phyloP scores from a whole-genome alignment of 2,888 invertebrate genomes.

The Coenonympha arcania region DNA sequence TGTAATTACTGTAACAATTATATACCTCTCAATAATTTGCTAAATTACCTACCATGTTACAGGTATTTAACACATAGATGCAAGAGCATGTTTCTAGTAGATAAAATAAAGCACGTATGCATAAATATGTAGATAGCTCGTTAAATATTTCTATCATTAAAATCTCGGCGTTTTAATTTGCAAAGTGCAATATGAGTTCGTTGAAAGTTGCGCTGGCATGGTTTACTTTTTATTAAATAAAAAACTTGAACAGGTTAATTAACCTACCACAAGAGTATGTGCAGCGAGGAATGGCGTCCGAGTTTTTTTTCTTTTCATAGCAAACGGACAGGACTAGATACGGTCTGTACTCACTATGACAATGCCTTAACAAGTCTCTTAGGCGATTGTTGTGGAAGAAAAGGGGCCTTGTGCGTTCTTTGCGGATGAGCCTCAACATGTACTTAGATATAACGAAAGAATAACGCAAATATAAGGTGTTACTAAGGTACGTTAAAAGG shows the following conservation, averaged over 20 bases:
- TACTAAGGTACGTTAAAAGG: too few species aligned
- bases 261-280: constrained; percentile 23
- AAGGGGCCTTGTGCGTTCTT: constrained; percentile 55
- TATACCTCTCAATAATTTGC: too few species aligned
- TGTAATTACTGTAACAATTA: too few species aligned
- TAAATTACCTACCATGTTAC: too few species aligned
- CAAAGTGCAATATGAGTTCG: constrained; percentile 4
- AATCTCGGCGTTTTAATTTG: neutral
- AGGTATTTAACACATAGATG: too few species aligned
- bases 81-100: too few species aligned
- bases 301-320: constrained; percentile 37
- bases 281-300: constrained; percentile 24
- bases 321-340: constrained; percentile 35
- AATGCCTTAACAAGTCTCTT: constrained; percentile 54
- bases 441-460: constrained; percentile 8
- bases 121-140: too few species aligned
- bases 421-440: constrained; percentile 43
- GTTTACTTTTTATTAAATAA: constrained; percentile 21
- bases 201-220: constrained; percentile 18
- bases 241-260: constrained; percentile 25
- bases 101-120: too few species aligned
- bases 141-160: neutral
- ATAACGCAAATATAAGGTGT: constrained; percentile 12
- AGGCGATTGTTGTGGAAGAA: constrained; percentile 49
- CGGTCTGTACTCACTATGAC: constrained; percentile 43